Evolutionary conservation across 2,888 invertebrate species (phyloP).

Genomic region (Graphium colonna): DNA sequence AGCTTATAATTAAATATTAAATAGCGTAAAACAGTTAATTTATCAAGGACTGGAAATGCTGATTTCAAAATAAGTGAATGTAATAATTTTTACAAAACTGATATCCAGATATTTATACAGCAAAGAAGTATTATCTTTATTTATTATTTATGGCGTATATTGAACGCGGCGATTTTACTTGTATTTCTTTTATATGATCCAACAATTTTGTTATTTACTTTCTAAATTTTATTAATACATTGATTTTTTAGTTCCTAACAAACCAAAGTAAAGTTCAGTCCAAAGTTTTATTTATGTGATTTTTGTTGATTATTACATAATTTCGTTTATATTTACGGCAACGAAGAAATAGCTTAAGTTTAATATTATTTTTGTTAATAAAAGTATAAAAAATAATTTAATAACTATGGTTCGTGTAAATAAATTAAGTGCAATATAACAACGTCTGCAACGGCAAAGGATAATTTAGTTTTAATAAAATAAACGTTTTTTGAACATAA

Average conservation of each 20-base stretch:
- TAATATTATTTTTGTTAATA: slow-evolving; percentile 17
- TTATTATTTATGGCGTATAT: no score
- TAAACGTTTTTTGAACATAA: no score
- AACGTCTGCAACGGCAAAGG: background rate
- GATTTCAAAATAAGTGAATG: no score
- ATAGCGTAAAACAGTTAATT: no score
- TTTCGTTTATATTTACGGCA: slow-evolving; percentile 32
- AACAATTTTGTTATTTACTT: slow-evolving; percentile 17
- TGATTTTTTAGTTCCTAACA: slow-evolving; percentile 40
- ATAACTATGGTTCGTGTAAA: background rate
- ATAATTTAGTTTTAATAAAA: no score
- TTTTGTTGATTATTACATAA: slow-evolving; percentile 27
- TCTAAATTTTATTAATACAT: slow-evolving; percentile 16
- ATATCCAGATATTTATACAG: background rate
- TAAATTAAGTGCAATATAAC: slow-evolving; percentile 8
- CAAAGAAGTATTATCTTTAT: no score
- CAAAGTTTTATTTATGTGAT: slow-evolving; percentile 32
- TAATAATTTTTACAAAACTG: no score
- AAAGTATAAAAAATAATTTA: background rate
- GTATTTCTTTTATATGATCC: no score
- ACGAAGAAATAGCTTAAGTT: slow-evolving; percentile 18
- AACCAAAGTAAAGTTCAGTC: slow-evolving; percentile 41
- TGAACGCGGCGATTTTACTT: no score
- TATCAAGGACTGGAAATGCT: no score
- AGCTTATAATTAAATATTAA: no score